Conservation (phyloP, 2,113 vertebrate species). For the Columba livia region DNA sequence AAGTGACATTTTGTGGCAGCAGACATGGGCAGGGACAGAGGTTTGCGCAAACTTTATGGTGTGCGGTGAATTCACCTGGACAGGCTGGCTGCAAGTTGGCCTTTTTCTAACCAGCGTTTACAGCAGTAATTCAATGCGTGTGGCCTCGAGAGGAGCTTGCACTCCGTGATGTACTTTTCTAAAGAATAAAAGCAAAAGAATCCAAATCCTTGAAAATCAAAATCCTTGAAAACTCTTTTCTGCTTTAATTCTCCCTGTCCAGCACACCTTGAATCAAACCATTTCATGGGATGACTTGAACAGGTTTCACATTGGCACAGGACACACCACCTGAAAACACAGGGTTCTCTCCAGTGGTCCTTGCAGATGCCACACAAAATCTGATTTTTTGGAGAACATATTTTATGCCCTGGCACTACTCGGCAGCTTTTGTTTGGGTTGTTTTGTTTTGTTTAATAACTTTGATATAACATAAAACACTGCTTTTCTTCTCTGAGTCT, state of each 20-base stretch:
- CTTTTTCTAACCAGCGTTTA: neutral
- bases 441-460: no score
- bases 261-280: no score
- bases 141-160: neutral
- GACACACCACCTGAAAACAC: neutral
- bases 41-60: fast-evolving
- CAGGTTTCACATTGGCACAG: neutral
- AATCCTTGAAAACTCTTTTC: neutral
- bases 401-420: no score
- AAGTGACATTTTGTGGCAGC: fast-evolving
- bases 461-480: neutral
- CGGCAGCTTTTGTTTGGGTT: no score
- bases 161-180: neutral
- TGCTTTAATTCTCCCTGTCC: neutral
- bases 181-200: neutral
- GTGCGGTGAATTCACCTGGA: no score
- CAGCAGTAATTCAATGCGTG: neutral
- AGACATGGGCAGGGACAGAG: no score
- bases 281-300: no score
- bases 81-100: no score
- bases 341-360: neutral
- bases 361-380: neutral
- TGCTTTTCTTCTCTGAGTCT: neutral
- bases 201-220: neutral
- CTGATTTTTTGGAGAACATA: neutral